Evolutionary conservation across 1,140 invertebrate genomes (phyloP), one percentile per base, ranked within the genome.

Genomic region (Musca vetustissima): DNA sequence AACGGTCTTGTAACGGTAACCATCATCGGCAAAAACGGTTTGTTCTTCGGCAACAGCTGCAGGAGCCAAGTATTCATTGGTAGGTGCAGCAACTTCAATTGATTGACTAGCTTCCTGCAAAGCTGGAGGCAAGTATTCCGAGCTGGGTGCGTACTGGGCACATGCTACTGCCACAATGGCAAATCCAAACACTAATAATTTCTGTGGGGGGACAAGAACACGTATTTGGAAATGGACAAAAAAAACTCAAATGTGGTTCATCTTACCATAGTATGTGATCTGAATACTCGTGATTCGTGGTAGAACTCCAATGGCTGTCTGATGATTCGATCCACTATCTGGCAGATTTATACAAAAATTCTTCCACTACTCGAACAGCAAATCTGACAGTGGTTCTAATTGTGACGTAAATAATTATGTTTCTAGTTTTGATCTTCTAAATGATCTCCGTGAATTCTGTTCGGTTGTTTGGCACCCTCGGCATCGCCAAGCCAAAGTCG

Each of bases 141-240:
- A 24, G 48, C 53, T 77, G 53, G 77, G 73, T 71, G 79, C 73
- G 24, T 78, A 74, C 32, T 78, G 76, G 49, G 77, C 77, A 68
- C 73, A 71, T 67, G 77, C 75, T 59, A 78, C 73, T 75, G 77
- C 77, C 71, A 77, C 76, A 70, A 79, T 73, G 75, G 77, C 77
- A 61, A 79, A 79, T 57, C 74, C 77, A 76, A 79, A 72, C 70
- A 79, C 73, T 49, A 79, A 74, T 70, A 79, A 75, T 79, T 79
- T 79, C 77, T 79, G 72, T 47, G 74, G n/a, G n/a, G n/a, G n/a
- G 71, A 65, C 67, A 48, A 66, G 28, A 28, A 4, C 28, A 28
- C n/a, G n/a, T n/a, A n/a, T n/a, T n/a, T n/a, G n/a, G n/a, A n/a
- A n/a, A n/a, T n/a, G n/a, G n/a, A 3, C 4, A 59, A 32, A 59